These are phyloP conservation scores for Gymnocheta viridis DNA, from an alignment of 2,888 invertebrate species.

Conservation along the genomic window DNA sequence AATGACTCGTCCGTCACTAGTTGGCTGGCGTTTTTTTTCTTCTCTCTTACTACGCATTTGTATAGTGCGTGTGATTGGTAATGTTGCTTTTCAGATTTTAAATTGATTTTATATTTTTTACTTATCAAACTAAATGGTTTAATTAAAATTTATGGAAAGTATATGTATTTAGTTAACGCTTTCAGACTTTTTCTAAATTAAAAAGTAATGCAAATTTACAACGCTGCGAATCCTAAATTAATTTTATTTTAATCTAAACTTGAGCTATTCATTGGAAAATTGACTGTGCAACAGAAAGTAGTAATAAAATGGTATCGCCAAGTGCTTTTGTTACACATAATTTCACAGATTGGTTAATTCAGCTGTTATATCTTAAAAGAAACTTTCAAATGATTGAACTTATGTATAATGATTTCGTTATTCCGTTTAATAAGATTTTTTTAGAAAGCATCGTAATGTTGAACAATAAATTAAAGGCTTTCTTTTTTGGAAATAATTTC, in stretches of 20 bases:
- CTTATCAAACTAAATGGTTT: conserved; percentile 2
- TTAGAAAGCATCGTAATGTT: too few species aligned
- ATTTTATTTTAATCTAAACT: background rate
- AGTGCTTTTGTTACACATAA: background rate
- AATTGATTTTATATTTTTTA: conserved; percentile 33
- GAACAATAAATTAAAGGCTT: too few species aligned
- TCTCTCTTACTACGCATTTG: conserved; percentile 15
- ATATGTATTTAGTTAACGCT: background rate
- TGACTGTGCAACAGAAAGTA: background rate
- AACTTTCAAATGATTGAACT: too few species aligned
- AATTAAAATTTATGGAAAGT: conserved; percentile 31
- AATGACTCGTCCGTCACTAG: conserved; percentile 66
- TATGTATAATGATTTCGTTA: too few species aligned
- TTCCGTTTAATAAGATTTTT: too few species aligned
- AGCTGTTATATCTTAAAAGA: too few species aligned
- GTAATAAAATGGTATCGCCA: background rate
- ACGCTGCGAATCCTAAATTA: conserved; percentile 7
- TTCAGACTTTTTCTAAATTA: background rate
- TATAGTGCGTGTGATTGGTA: conserved; percentile 41
- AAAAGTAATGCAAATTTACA: conserved; percentile 17
- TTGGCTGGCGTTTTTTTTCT: background rate
- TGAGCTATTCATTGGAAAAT: background rate
- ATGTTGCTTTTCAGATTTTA: conserved; percentile 6
- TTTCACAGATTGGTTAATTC: background rate
- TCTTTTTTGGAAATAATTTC: too few species aligned